phyloP scores from a whole-genome alignment of 2,888 invertebrate species.

The Epiblema foenella region DNA sequence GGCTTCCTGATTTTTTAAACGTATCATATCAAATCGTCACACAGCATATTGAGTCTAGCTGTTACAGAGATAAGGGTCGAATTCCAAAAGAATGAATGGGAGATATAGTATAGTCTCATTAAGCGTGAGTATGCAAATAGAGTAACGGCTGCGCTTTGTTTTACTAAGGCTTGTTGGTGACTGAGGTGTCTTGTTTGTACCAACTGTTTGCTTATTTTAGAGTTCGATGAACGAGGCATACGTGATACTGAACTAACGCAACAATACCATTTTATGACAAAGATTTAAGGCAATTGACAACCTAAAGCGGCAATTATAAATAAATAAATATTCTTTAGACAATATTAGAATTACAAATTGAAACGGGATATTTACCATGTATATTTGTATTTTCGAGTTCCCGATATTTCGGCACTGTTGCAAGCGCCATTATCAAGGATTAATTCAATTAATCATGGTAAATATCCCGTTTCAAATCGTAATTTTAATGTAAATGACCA shows the following conservation, averaged over 20 bases:
- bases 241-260: conserved; percentile 8
- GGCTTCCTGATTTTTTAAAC: not conserved
- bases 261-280: not conserved
- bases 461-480: too few species aligned
- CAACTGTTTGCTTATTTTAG: conserved; percentile 22
- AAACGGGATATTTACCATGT: too few species aligned
- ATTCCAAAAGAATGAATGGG: not conserved
- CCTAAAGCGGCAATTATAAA: too few species aligned
- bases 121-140: conserved; percentile 9
- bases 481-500: too few species aligned
- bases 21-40: not conserved
- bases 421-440: too few species aligned
- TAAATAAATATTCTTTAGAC: too few species aligned
- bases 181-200: conserved; percentile 21
- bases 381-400: too few species aligned
- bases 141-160: conserved; percentile 41
- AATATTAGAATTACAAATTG: too few species aligned
- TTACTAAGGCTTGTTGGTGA: conserved; percentile 38
- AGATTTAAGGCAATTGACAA: not conserved
- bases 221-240: conserved; percentile 38
- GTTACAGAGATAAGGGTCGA: conserved; percentile 2
- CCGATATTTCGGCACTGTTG: too few species aligned
- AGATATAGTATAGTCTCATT: not conserved
- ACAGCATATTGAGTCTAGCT: not conserved
- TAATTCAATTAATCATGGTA: too few species aligned